phyloP scores from a whole-genome alignment of 2,888 invertebrate species.

The Maniola hyperantus region DNA sequence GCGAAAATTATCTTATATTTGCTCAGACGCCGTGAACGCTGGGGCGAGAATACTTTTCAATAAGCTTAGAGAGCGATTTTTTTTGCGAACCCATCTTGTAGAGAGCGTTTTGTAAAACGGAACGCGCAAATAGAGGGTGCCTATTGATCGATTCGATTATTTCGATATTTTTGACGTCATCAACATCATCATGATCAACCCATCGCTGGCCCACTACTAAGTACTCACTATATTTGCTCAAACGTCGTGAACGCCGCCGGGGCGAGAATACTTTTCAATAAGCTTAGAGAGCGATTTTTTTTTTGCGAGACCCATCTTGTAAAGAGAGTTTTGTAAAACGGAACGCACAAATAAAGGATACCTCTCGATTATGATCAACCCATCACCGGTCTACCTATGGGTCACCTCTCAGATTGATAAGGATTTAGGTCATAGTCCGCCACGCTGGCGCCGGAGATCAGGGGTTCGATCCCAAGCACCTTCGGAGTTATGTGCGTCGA shows the following conservation, averaged over 20 bases:
- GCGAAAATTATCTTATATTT: constrained; percentile 83
- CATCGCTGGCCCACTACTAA: too few relatives aligned
- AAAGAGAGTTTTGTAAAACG: constrained; percentile 64
- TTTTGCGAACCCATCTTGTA: constrained; percentile 73
- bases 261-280: constrained; percentile 83
- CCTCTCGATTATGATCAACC: too few relatives aligned
- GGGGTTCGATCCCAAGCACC: too few relatives aligned
- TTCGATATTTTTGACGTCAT: constrained; percentile 32
- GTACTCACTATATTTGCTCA: constrained; percentile 83
- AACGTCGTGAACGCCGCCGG: constrained; percentile 79
- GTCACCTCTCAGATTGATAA: too few relatives aligned
- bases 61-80: constrained; percentile 80
- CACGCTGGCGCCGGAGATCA: too few relatives aligned
- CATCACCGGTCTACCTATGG: too few relatives aligned
- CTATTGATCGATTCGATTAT: constrained; percentile 60
- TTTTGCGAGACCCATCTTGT: constrained; percentile 73
- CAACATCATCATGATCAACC: too few relatives aligned
- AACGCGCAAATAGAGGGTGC: constrained; percentile 73
- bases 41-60: constrained; percentile 82
- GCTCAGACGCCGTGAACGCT: constrained; percentile 80
- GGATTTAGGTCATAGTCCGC: too few relatives aligned
- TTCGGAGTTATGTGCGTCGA: too few relatives aligned
- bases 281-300: constrained; percentile 79
- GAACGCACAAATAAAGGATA: constrained; percentile 73
- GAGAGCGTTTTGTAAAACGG: constrained; percentile 63